A percentile compares a stretch with the other conserved stretches of the same genome.
Evolutionary conservation across 2,797 vertebrate genomes (phyloP).

Genomic region (Anguilla pacifica): DNA sequence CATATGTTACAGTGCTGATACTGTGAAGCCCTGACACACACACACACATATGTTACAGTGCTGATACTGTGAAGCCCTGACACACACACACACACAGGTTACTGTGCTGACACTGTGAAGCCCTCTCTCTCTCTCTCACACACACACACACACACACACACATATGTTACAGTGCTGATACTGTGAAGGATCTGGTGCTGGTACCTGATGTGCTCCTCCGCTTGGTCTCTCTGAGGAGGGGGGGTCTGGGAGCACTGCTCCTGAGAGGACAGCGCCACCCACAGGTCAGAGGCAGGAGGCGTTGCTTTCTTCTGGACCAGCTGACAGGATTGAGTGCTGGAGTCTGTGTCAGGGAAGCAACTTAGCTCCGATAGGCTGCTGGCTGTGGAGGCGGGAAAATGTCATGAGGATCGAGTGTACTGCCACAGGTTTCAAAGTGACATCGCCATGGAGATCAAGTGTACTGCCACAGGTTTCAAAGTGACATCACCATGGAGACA

Average conservation of each 20-base stretch:
- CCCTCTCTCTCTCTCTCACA: too few relatives aligned
- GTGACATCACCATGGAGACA: neutral
- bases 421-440: neutral
- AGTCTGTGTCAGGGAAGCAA: conserved; percentile 85
- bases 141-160: neutral
- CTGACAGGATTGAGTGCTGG: conserved; percentile 84
- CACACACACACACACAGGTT: too few relatives aligned
- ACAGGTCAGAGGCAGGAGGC: conserved; percentile 77
- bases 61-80: neutral
- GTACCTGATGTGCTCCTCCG: conserved; percentile 70
- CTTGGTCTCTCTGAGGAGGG: conserved; percentile 53
- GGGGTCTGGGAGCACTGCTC: conserved; percentile 53
- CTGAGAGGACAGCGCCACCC: conserved; percentile 64
- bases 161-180: neutral
- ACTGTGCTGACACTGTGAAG: too few relatives aligned
- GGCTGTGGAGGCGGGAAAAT: conserved; percentile 59
- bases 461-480: neutral
- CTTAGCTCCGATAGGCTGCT: conserved; percentile 94
- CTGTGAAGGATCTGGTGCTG: neutral
- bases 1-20: neutral
- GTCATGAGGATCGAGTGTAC: neutral
- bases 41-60: neutral
- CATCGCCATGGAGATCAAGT: neutral
- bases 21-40: neutral
- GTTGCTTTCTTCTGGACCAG: conserved; percentile 84